Percentiles rank a stretch among this genome's conserved stretches.
Evolutionary conservation across 2,888 invertebrate genomes (phyloP).

Genomic region (Plusia festucae): DNA sequence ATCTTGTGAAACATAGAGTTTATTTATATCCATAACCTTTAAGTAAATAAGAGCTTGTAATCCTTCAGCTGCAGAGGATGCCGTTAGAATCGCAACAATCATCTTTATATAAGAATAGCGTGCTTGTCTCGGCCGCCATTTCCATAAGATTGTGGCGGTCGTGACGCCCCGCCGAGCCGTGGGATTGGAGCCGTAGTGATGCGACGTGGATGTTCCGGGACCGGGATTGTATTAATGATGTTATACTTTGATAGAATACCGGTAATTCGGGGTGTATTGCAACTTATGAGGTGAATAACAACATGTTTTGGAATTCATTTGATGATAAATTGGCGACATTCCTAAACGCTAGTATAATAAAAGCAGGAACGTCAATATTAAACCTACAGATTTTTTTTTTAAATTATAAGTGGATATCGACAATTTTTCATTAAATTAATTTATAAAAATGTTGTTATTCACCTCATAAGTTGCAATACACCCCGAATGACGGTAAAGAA

Average conservation of each 20-base stretch:
- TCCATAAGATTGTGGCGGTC: slow-evolving; percentile 59
- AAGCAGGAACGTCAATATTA: no score
- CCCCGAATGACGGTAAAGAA: no score
- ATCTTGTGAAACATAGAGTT: slow-evolving; percentile 3
- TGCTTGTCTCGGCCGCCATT: slow-evolving; percentile 61
- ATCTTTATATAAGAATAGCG: slow-evolving; percentile 63
- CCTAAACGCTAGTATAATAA: no score
- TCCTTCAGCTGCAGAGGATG: slow-evolving; percentile 54
- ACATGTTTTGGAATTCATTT: no score
- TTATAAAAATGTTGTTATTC: no score
- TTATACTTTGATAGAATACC: background rate
- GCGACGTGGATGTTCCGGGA: slow-evolving; percentile 20
- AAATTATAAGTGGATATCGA: no score
- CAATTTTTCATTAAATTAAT: no score
- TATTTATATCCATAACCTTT: slow-evolving; percentile 50
- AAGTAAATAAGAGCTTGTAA: slow-evolving; percentile 50
- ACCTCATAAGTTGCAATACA: no score
- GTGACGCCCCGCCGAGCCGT: slow-evolving; percentile 59
- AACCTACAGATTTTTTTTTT: no score
- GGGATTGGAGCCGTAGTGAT: slow-evolving; percentile 46
- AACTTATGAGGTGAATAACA: no score
- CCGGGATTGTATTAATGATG: slow-evolving; percentile 20
- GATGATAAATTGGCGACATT: no score
- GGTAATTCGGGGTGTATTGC: no score
- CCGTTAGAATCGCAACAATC: slow-evolving; percentile 67